Percentiles rank a stretch among this genome's conserved stretches.
Conservation (phyloP, 2,797 vertebrate species). For the Propithecus perrieri region DNA sequence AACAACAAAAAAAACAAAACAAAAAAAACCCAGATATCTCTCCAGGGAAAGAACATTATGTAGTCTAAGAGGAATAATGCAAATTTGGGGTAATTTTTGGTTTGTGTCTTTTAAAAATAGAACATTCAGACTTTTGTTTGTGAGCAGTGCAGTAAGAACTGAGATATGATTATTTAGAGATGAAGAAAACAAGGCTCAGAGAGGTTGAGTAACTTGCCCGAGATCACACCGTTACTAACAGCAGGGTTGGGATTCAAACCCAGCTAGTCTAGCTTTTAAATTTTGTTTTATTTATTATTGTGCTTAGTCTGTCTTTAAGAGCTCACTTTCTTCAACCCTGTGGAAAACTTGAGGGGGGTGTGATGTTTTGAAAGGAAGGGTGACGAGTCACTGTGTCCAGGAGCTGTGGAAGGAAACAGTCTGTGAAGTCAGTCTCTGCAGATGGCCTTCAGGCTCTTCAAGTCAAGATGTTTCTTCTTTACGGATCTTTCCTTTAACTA, state of each 20-base stretch:
- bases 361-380: background rate
- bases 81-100: constrained; percentile 42
- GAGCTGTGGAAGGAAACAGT: background rate
- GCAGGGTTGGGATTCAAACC: background rate
- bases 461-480: background rate
- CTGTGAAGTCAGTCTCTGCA: background rate
- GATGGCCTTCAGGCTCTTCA: background rate
- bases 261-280: background rate
- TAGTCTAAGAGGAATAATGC: constrained; percentile 2
- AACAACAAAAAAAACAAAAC: too few relatives aligned
- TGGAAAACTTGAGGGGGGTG: background rate
- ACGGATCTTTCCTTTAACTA: background rate
- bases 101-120: constrained; percentile 48
- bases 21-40: background rate
- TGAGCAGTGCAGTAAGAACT: background rate
- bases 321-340: background rate
- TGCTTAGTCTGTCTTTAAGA: background rate
- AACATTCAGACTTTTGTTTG: constrained; percentile 49
- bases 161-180: background rate
- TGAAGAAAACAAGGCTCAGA: background rate
- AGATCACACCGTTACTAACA: background rate
- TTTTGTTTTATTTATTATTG: background rate
- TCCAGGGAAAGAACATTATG: constrained; percentile 34
- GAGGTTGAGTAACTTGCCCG: background rate
- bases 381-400: background rate